Percentiles rank a stretch among this genome's conserved stretches.
Evolutionary conservation across 2,888 invertebrate species (phyloP).

Genomic region (Orthonevra nobilis): DNA sequence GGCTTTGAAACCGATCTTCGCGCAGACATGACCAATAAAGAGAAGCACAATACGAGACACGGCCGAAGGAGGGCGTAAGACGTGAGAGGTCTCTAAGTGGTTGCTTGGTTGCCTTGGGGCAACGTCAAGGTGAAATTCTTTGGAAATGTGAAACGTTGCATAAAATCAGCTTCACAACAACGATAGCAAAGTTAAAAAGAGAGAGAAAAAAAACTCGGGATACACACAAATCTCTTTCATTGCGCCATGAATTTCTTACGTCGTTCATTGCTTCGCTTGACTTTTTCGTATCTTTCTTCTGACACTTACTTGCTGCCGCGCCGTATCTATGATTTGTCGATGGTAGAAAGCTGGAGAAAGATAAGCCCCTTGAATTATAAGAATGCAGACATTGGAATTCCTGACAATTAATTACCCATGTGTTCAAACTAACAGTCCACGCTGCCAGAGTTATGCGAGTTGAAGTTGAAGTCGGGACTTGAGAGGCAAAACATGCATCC

Average conservation of each 20-base stretch:
- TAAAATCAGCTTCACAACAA: conserved; percentile 54
- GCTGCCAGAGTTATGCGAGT: not conserved
- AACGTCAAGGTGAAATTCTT: conserved; percentile 71
- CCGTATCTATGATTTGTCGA: not conserved
- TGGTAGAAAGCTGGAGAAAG: not conserved
- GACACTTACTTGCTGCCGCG: conserved; percentile 3
- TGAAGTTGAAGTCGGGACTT: too few relatives aligned
- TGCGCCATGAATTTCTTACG: conserved; percentile 36
- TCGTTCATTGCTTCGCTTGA: conserved; percentile 1
- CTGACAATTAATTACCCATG: conserved; percentile 63
- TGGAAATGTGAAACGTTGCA: conserved; percentile 70
- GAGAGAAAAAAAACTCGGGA: conserved; percentile 2
- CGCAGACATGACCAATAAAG: conserved; percentile 56
- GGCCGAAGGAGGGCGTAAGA: conserved; percentile 25
- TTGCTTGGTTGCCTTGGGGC: conserved; percentile 64
- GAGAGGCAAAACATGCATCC: conserved; percentile 40
- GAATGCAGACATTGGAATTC: conserved; percentile 66
- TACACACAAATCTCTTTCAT: not conserved
- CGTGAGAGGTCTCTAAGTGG: conserved; percentile 43
- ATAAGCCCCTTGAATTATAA: conserved; percentile 51
- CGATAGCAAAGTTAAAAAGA: conserved; percentile 11
- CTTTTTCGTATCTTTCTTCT: conserved; percentile 1
- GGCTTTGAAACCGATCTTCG: conserved; percentile 50
- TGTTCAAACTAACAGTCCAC: conserved; percentile 64
- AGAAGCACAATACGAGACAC: not conserved